phyloP scores from a whole-genome alignment of 2,797 vertebrate species.

The Monodelphis domestica region DNA sequence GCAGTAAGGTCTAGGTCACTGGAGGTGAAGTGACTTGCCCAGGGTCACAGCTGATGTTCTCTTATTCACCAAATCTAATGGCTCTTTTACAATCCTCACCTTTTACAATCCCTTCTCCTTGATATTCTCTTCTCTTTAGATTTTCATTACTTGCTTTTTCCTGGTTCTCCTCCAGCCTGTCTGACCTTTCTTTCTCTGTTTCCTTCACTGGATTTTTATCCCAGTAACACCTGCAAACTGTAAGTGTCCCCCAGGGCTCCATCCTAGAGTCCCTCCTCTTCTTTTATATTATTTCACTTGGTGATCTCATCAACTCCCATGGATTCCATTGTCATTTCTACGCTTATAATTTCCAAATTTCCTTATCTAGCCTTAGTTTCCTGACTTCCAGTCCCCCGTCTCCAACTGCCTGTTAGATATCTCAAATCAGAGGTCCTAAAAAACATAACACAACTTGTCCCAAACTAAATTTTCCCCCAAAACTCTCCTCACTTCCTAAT shows the following conservation, averaged over 20 bases:
- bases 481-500: background rate
- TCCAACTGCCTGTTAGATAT: background rate
- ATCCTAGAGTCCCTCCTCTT: background rate
- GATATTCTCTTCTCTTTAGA: background rate
- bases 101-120: too few relatives aligned
- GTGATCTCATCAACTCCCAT: background rate
- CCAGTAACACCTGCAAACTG: background rate
- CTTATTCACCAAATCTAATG: background rate
- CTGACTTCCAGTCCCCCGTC: background rate
- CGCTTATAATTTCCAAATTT: background rate
- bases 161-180: background rate
- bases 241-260: background rate
- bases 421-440: background rate
- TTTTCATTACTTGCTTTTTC: background rate
- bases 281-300: background rate
- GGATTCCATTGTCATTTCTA: background rate
- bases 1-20: too few relatives aligned
- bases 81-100: background rate
- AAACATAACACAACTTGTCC: background rate
- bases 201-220: background rate
- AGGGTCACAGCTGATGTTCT: background rate
- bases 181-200: background rate
- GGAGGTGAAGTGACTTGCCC: too few relatives aligned
- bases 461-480: background rate
- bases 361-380: background rate